A percentile compares a stretch with the other conserved stretches of the same genome.
phyloP scores from a whole-genome alignment of 2,113 vertebrate genomes.

The Pteruthius melanotis region DNA sequence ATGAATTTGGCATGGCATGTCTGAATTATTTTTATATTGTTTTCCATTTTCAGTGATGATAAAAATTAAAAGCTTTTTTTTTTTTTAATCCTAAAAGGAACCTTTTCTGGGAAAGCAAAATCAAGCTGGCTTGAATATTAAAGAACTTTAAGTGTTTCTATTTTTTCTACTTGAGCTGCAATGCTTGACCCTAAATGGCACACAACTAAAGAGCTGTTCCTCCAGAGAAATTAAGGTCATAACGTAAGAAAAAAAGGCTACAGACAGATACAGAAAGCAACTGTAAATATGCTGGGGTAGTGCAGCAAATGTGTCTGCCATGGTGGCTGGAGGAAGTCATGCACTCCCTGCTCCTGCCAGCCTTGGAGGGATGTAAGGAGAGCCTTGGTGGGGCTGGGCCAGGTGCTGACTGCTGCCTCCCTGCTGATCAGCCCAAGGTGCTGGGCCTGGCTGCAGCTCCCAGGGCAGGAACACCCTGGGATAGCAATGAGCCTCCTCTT shows the following conservation, averaged over 20 bases:
- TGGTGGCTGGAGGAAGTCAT: not conserved
- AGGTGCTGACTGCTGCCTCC: not conserved
- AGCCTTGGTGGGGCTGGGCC: not conserved
- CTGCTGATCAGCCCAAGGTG: not conserved
- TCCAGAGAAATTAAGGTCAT: not conserved
- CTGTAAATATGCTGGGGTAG: not conserved
- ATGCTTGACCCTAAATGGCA: not conserved
- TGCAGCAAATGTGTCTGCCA: not conserved
- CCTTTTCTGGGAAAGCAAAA: not conserved
- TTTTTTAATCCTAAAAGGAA: not conserved
- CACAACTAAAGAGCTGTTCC: not conserved
- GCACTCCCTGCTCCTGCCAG: not conserved
- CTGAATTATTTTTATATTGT: not conserved
- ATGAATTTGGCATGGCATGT: not conserved
- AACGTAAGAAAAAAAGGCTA: not conserved
- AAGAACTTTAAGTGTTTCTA: not conserved
- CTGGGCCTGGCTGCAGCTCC: not conserved
- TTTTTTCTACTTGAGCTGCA: not conserved
- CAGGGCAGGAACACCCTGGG: not conserved
- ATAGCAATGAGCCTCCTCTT: not conserved
- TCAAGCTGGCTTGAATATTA: not conserved
- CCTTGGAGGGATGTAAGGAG: not conserved
- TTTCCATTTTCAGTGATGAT: not conserved
- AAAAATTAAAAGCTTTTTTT: not conserved
- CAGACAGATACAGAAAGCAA: not conserved